Base-by-base conservation (phyloP, 2,113 vertebrate genomes). In the Prunella fulvescens region DNA sequence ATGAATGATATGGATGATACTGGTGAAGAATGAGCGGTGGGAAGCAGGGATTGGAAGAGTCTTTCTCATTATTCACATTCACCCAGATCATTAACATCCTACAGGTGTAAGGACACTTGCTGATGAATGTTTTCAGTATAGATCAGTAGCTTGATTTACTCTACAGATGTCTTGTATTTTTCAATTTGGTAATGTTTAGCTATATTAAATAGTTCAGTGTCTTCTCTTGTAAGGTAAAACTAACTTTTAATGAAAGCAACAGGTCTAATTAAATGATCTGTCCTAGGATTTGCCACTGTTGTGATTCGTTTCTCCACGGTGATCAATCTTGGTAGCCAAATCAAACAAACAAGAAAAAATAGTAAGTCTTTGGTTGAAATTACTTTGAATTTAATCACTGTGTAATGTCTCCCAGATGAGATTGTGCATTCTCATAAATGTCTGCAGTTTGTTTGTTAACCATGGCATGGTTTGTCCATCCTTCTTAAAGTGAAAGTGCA, bases 261-360 rank as follows among this genome's bases (percentile, higher is more conserved):
- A 86, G 42, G 44, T 96, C 86, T 94, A 91, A 96, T 96, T 90
- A 91, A 37, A 84, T 58, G 39, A 23, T 51, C 81, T 90, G 39
- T 60, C 12, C 95, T 83, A 51, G n/a, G 44, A 79, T 84, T 95
- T 97, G 87, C 84, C 82, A 70, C 53, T 93, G 87, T 93, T 96
- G 64, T 93, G 88, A 92, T 95, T 93, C 57, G 64, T 89, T 78
- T 62, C 66, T 92, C 72, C 62, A 61, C 72, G 29, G 76, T 90
- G 66, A 97, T 96, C 90, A 66, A 87, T 95, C 92, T 86, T 50
- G 57, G 82, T n/a, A 89, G 87, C 76, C 91, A 94, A 70, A 72
- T 88, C 62, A 88, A 82, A 71, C 9, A 91, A 94, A 86, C 5
- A 94, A 70, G 66, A 93, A 93, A 93, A 95, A 86, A 65, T 79